A percentile compares a stretch with the other conserved stretches of the same genome.
These are phyloP conservation scores for Eupeodes luniger DNA, from an alignment of 2,888 invertebrate species.

Conservation along the genomic window DNA sequence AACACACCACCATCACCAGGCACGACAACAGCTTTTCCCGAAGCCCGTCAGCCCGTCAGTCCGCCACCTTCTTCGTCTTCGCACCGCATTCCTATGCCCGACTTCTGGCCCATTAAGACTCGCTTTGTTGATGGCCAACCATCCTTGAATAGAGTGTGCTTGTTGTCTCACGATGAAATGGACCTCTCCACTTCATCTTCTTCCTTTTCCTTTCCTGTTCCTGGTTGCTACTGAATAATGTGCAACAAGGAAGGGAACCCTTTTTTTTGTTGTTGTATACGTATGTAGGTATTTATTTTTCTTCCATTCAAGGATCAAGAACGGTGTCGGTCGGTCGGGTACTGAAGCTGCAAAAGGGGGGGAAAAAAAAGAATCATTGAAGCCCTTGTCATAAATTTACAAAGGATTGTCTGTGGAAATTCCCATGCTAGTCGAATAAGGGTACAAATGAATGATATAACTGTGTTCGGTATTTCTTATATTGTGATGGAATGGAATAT, in stretches of 20 bases:
- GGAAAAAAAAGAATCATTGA: constrained; percentile 45
- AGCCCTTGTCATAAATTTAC: constrained; percentile 66
- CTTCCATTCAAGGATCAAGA: constrained; percentile 15
- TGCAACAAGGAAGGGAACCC: constrained; percentile 55
- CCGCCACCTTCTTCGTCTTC: background rate
- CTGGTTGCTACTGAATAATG: constrained; percentile 33
- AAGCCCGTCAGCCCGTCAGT: background rate
- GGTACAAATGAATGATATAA: constrained; percentile 27
- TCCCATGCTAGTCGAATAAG: constrained; percentile 45
- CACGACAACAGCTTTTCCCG: constrained; percentile 28
- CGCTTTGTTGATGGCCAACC: constrained; percentile 74
- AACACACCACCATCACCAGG: constrained; percentile 45
- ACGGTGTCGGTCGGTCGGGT: background rate
- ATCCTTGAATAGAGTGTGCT: constrained; percentile 69
- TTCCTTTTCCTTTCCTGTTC: background rate
- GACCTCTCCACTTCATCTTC: constrained; percentile 43
- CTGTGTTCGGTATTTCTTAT: background rate
- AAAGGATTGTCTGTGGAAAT: constrained; percentile 65
- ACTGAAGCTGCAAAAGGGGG: background rate
- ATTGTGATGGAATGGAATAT: constrained; percentile 52
- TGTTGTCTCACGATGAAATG: constrained; percentile 69
- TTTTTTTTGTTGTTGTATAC: constrained; percentile 9
- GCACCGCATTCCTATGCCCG: background rate
- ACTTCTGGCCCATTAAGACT: constrained; percentile 66
- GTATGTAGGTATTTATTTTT: constrained; percentile 23